Evolutionary conservation across 2,797 vertebrate species (phyloP), one percentile per base, ranked within the genome.

Genomic region (Gallinago stenura): DNA sequence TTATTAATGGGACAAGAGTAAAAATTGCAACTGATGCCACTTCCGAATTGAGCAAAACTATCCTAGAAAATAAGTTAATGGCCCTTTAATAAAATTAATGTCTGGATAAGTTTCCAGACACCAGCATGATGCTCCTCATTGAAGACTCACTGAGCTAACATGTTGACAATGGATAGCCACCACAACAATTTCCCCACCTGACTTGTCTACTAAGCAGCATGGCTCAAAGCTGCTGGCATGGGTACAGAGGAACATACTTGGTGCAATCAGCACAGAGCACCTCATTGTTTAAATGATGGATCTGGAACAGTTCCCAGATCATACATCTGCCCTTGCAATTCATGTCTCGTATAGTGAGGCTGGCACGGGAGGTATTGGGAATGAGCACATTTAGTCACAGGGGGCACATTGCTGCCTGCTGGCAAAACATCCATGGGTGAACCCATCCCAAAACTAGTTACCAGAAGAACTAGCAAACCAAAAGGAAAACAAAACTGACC

Each of bases 131-230:
- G 4, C 30, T 76, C 25, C 39, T 83, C 30, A 7, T 1, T 2
- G 53, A 20, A 41, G 60, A 25, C 0, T n/a, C 37, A 65, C 9
- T 18, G 62, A 77, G 41, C 37, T 18, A 62, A 60, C 5, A 0
- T 4, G 2, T 10, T 66, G 61, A 35, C 1, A 4, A 3, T 0
- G 18, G 24, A 16, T 71, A 53, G 54, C 5, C 25, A 2, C 53
- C 28, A n/a, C 50, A 46, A 56, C 25, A 14, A 4, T 22, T 57
- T 33, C 50, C 39, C 65, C 43, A 45, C 43, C 64, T 39, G n/a
- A 39, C 31, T 10, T 35, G 33, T 43, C 65, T 70, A 58, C 35
- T 56, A 58, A 77, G 81, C 33, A 77, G 43, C 64, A 35, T 6
- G 4, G 71, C 54, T 43, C 60, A 43, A 21, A 37, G 48, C 61